Evolutionary conservation across 2,888 invertebrate genomes (phyloP).

Genomic region (Drosophila nr. fundita): DNA sequence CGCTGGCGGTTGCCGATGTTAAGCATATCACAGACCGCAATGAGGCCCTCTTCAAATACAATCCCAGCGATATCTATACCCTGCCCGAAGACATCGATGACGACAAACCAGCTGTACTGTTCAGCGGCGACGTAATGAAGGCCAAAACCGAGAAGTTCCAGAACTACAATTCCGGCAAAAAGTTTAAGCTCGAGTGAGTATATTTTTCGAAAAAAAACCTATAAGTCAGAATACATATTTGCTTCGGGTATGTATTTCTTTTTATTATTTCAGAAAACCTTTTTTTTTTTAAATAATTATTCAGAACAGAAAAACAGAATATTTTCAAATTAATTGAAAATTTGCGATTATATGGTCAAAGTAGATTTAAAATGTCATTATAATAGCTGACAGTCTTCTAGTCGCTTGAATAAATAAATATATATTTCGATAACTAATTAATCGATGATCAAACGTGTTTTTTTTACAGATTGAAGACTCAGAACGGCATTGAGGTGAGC

Average conservation of each 20-base stretch:
- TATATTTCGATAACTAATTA: background rate
- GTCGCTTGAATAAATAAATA: background rate
- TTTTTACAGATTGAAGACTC: slow-evolving; percentile 81
- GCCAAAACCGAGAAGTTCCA: slow-evolving; percentile 82
- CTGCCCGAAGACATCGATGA: slow-evolving; percentile 84
- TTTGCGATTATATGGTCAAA: background rate
- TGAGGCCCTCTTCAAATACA: slow-evolving; percentile 83
- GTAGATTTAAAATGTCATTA: background rate
- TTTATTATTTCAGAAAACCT: background rate
- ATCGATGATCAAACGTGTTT: background rate
- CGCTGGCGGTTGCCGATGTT: slow-evolving; percentile 76
- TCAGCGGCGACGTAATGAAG: slow-evolving; percentile 82
- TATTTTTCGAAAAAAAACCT: background rate
- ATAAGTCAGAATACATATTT: background rate
- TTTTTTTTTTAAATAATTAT: background rate
- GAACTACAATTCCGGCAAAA: slow-evolving; percentile 82
- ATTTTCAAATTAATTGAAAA: background rate
- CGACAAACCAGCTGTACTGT: slow-evolving; percentile 82
- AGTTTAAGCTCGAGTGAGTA: slow-evolving; percentile 84
- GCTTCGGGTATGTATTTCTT: background rate
- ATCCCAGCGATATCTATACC: slow-evolving; percentile 83
- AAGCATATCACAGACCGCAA: slow-evolving; percentile 81
- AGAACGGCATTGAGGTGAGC: slow-evolving; percentile 84
- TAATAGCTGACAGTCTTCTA: background rate
- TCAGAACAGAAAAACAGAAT: background rate